These are phyloP conservation scores for Enteromius paludinosus DNA, from an alignment of 2,797 vertebrate species.

Conservation along the genomic window DNA sequence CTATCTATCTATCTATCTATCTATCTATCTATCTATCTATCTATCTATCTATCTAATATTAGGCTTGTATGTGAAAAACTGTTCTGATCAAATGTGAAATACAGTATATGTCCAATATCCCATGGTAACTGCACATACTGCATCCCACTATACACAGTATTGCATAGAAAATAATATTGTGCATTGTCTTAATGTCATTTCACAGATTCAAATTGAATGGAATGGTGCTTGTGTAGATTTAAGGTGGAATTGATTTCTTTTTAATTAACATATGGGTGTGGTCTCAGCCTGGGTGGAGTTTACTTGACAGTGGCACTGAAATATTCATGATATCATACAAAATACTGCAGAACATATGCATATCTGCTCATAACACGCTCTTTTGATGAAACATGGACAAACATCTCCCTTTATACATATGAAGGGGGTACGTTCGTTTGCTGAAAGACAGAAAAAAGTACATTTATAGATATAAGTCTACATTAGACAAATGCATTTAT, in stretches of 20 bases:
- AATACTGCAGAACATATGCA: not conserved
- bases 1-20: not conserved
- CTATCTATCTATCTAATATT: not conserved
- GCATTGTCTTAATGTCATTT: not conserved
- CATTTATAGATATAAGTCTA: not conserved
- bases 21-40: not conserved
- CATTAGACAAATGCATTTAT: not conserved
- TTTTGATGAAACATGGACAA: not conserved
- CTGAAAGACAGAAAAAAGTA: not conserved
- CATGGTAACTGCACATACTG: not conserved
- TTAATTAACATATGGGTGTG: not conserved
- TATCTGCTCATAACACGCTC: not conserved
- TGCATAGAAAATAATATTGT: not conserved
- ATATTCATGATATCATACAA: not conserved
- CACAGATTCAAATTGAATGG: not conserved
- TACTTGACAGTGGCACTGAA: not conserved
- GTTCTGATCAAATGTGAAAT: not conserved
- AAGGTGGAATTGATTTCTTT: not conserved
- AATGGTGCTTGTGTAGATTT: not conserved
- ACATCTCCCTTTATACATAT: not conserved
- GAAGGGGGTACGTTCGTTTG: not conserved
- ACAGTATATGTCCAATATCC: not conserved
- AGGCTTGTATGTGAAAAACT: not conserved
- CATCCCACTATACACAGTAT: no score
- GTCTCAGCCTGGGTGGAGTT: not conserved